Evolutionary conservation across 2,797 vertebrate genomes (phyloP).

Genomic region (Lacerta agilis): DNA sequence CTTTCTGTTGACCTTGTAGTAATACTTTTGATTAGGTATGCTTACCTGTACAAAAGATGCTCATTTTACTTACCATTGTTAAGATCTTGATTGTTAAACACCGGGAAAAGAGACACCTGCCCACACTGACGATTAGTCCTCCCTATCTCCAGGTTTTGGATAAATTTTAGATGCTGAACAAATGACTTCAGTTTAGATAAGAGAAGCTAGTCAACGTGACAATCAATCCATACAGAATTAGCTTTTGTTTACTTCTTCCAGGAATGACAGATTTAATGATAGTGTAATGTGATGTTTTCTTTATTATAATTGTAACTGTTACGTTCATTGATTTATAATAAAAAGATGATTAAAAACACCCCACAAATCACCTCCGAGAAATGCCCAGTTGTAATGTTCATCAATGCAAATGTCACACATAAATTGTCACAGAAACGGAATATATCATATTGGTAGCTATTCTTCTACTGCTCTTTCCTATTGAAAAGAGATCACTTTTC

Average conservation of each 20-base stretch:
- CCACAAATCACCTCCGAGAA: background rate
- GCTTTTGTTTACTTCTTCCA: conserved; percentile 10
- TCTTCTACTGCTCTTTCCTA: background rate
- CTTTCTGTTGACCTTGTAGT: background rate
- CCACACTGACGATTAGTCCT: background rate
- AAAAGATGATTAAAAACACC: background rate
- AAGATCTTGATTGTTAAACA: background rate
- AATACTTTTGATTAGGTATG: background rate
- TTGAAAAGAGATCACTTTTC: background rate
- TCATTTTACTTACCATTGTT: background rate
- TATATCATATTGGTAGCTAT: background rate
- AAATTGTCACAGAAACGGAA: background rate
- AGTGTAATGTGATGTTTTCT: conserved; percentile 2
- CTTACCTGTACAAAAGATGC: background rate
- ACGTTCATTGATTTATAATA: conserved; percentile 8
- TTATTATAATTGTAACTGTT: conserved; percentile 5
- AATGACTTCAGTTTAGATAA: background rate
- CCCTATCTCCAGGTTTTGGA: background rate
- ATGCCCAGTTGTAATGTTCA: background rate
- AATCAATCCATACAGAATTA: background rate
- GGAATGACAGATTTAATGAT: conserved; percentile 8
- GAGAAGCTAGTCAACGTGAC: background rate
- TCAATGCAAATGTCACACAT: background rate
- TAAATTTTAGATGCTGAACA: background rate
- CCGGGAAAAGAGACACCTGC: background rate